These are phyloP conservation scores for Nomada fabriciana DNA, from an alignment of 2,888 invertebrate species.

Conservation along the genomic window DNA sequence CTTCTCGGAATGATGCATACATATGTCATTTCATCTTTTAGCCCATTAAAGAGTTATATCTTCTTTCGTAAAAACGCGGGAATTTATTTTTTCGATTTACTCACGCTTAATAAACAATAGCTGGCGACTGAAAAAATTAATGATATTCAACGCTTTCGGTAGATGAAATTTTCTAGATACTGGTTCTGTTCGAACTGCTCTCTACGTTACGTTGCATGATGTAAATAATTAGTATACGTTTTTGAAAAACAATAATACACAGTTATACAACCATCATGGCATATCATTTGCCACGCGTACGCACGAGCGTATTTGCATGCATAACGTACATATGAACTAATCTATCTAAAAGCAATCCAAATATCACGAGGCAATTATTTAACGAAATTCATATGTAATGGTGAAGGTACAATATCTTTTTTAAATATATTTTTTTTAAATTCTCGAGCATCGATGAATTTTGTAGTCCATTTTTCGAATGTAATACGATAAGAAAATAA, in stretches of 20 bases:
- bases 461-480: no score
- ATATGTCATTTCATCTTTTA: neutral
- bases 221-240: constrained; percentile 19
- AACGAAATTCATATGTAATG: neutral
- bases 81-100: no score
- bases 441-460: no score
- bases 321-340: neutral
- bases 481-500: no score
- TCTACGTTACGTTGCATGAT: neutral
- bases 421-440: no score
- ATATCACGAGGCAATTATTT: neutral
- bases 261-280: constrained; percentile 27
- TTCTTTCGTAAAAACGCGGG: no score
- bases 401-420: no score
- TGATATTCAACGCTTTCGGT: neutral
- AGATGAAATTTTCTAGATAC: neutral
- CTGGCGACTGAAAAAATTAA: no score
- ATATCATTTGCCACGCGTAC: constrained; percentile 8
- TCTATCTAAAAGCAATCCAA: neutral
- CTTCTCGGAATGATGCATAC: constrained; percentile 8
- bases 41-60: no score
- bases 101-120: no score
- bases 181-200: neutral
- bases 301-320: neutral
- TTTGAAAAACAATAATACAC: constrained; percentile 1